These are phyloP conservation scores for Drosophila aldrichi DNA, from an alignment of 2,888 invertebrate species.

Conservation along the genomic window DNA sequence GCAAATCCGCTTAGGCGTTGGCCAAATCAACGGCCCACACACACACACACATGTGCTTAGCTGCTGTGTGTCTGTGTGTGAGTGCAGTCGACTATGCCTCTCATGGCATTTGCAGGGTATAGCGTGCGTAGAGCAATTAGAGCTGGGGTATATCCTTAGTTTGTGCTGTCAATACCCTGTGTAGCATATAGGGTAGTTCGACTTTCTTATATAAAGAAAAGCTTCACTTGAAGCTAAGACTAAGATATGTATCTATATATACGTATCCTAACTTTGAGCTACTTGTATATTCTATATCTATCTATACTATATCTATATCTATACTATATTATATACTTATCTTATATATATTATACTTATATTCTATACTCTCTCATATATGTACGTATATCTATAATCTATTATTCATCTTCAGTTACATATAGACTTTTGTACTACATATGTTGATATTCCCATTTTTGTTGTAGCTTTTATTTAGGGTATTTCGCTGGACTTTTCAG, in stretches of 20 bases:
- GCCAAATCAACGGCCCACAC: slow-evolving; percentile 35
- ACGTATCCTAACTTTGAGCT: neutral
- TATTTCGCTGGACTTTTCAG: neutral
- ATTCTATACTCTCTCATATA: no score
- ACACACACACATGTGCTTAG: slow-evolving; percentile 2
- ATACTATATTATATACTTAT: no score
- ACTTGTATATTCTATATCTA: neutral
- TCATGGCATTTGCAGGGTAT: slow-evolving; percentile 13
- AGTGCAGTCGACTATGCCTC: slow-evolving; percentile 6
- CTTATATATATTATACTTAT: no score
- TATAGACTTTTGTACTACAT: neutral
- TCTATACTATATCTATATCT: neutral
- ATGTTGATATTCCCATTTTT: neutral
- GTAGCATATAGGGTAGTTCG: neutral
- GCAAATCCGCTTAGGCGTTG: slow-evolving; percentile 59
- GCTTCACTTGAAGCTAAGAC: neutral
- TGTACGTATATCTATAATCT: no score
- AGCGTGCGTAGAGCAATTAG: slow-evolving; percentile 33
- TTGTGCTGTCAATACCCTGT: neutral
- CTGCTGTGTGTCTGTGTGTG: neutral
- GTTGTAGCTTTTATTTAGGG: neutral
- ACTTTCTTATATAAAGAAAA: no score
- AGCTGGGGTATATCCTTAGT: slow-evolving; percentile 23
- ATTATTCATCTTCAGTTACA: neutral
- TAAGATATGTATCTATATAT: neutral